Percentiles rank a stretch among this genome's conserved stretches.
These are phyloP conservation scores for Pteruthius melanotis DNA, from an alignment of 2,113 vertebrate species.

Conservation along the genomic window DNA sequence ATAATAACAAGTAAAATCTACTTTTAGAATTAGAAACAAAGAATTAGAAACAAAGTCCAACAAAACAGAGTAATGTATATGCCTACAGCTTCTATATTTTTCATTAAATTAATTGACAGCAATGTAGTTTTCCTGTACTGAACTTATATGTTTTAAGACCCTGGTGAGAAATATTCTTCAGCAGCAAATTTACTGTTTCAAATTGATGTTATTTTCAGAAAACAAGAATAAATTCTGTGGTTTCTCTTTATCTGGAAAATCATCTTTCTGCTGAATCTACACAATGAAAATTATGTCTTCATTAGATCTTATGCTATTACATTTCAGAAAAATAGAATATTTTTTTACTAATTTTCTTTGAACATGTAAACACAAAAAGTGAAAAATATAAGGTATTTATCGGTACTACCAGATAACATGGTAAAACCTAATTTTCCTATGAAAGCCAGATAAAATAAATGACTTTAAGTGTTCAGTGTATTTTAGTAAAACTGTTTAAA, in stretches of 20 bases:
- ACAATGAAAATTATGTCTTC: background rate
- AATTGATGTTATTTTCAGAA: background rate
- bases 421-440: background rate
- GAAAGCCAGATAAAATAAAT: background rate
- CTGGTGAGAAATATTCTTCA: background rate
- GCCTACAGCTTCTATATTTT: background rate
- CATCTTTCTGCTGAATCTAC: background rate
- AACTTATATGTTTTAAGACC: fast-evolving
- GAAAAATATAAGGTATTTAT: background rate
- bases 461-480: background rate
- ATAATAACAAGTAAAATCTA: background rate
- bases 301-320: background rate
- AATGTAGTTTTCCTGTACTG: background rate
- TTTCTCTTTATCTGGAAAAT: background rate
- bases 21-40: background rate
- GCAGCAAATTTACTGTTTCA: background rate
- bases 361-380: background rate
- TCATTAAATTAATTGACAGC: background rate
- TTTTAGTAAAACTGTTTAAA: background rate
- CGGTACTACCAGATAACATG: background rate
- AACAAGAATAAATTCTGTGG: background rate
- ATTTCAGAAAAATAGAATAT: background rate
- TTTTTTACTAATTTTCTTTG: background rate
- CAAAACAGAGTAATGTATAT: background rate
- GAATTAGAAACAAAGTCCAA: background rate